Evolutionary conservation across 2,797 vertebrate species (phyloP).

Genomic region (Acridotheres tristis): DNA sequence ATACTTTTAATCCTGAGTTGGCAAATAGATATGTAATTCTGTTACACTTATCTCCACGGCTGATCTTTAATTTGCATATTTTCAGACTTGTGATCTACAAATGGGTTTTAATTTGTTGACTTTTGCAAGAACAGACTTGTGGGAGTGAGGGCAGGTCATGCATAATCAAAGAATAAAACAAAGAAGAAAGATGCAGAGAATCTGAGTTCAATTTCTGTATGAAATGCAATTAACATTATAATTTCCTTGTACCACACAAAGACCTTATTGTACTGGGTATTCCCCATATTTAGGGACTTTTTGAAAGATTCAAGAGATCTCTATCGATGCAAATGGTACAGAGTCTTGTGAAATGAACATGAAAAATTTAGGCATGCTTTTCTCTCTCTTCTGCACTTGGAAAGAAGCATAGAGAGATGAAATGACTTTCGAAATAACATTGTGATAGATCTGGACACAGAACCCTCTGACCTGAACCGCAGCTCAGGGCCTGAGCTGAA

Average conservation of each 20-base stretch:
- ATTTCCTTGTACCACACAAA: background rate
- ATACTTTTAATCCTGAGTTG: constrained; percentile 8
- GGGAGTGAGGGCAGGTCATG: constrained; percentile 24
- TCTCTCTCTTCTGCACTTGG: background rate
- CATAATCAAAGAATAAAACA: constrained; percentile 34
- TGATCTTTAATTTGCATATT: constrained; percentile 47
- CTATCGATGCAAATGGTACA: background rate
- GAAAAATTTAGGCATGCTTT: background rate
- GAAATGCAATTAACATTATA: background rate
- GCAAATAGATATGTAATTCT: constrained; percentile 48
- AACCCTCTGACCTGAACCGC: background rate
- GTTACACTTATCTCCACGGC: constrained; percentile 23
- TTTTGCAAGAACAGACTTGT: constrained; percentile 29
- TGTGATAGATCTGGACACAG: background rate
- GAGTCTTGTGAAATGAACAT: background rate
- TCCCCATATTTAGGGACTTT: background rate
- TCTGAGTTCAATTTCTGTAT: background rate
- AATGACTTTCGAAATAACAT: background rate
- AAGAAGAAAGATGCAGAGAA: background rate
- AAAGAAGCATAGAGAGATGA: background rate
- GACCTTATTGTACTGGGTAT: background rate
- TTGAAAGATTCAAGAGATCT: background rate
- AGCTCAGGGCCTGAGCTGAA: background rate
- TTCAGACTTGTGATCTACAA: constrained; percentile 61
- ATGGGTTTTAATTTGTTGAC: constrained; percentile 63